Conservation (phyloP, 2,888 invertebrate genomes). For the Amitus sp. region DNA sequence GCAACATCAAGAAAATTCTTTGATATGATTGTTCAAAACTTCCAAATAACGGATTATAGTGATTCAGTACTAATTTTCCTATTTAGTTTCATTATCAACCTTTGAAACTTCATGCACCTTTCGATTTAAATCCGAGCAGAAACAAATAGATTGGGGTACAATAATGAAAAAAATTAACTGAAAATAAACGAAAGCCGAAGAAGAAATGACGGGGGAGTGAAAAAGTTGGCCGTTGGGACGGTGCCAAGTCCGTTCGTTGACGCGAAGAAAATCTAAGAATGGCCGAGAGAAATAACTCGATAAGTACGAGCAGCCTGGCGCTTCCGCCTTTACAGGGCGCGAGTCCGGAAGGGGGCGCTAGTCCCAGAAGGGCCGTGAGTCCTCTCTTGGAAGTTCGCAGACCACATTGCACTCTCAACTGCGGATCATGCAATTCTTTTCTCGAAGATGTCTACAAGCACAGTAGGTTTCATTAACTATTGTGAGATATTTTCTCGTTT, state of each 20-base stretch:
- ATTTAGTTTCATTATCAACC: too few species aligned
- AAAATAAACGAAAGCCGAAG: neutral
- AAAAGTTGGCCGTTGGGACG: neutral
- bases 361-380: constrained; percentile 75
- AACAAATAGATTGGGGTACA: neutral
- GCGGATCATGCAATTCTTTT: constrained; percentile 76
- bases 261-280: constrained; percentile 37
- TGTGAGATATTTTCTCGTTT: too few species aligned
- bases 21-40: too few species aligned
- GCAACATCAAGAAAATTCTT: too few species aligned
- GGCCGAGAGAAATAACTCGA: constrained; percentile 58
- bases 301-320: constrained; percentile 59
- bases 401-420: constrained; percentile 79
- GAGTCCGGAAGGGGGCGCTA: constrained; percentile 60
- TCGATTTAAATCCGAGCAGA: too few species aligned
- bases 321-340: constrained; percentile 57
- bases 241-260: constrained; percentile 1
- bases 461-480: constrained; percentile 53
- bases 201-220: neutral
- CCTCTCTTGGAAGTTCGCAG: constrained; percentile 76
- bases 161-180: neutral
- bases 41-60: too few species aligned
- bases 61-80: too few species aligned
- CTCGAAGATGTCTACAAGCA: constrained; percentile 77
- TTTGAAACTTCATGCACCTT: too few species aligned